Evolutionary conservation across 2,888 invertebrate genomes (phyloP).

Genomic region (Julus scanicus): DNA sequence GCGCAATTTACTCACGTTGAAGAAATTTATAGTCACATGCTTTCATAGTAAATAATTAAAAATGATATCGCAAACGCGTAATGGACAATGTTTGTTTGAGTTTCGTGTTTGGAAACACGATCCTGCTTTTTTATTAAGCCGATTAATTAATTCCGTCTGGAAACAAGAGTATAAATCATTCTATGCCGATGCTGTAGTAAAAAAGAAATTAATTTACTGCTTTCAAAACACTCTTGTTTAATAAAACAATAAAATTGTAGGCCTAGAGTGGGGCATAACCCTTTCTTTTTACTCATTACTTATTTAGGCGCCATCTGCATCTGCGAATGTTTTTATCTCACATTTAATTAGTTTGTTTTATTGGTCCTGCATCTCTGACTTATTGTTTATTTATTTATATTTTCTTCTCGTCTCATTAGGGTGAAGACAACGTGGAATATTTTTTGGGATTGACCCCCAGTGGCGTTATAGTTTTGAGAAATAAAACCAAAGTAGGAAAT

Average conservation of each 20-base stretch:
- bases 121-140: background rate
- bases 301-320: background rate
- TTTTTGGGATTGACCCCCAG: slow-evolving; percentile 95
- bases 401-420: slow-evolving; percentile 71
- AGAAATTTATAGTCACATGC: background rate
- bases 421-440: slow-evolving; percentile 96
- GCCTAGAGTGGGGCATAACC: background rate
- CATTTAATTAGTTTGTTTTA: background rate
- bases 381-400: slow-evolving; percentile 40
- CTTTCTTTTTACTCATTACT: background rate
- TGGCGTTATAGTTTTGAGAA: slow-evolving; percentile 91
- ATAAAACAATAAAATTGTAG: slow-evolving; percentile 11
- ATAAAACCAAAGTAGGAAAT: slow-evolving; percentile 96
- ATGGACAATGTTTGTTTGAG: background rate
- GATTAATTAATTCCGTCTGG: slow-evolving; percentile 17
- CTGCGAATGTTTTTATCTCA: background rate
- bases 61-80: background rate
- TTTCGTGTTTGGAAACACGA: background rate
- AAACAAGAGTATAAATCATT: background rate
- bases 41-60: background rate
- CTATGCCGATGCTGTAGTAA: background rate
- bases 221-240: background rate
- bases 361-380: background rate
- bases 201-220: slow-evolving; percentile 45
- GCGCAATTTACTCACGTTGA: background rate